A percentile compares a stretch with the other conserved stretches of the same genome.
Evolutionary conservation across 2,113 vertebrate genomes (phyloP).

Genomic region (Gnathonemus echidnorhynchus): DNA sequence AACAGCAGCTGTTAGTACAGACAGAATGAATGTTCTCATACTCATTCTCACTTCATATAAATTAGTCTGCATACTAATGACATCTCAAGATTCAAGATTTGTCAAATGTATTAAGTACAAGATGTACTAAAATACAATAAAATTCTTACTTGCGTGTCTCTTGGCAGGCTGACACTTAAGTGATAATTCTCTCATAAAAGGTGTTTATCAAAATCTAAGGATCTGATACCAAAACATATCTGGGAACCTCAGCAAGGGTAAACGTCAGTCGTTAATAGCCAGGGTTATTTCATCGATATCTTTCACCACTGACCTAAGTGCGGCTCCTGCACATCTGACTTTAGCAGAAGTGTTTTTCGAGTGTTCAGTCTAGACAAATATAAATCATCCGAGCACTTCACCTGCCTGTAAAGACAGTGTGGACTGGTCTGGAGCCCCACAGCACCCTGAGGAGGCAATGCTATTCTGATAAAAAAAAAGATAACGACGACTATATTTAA

Average conservation of each 20-base stretch:
- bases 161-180: background rate
- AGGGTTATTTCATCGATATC: background rate
- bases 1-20: background rate
- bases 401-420: background rate
- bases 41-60: background rate
- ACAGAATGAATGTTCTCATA: background rate
- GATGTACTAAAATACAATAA: background rate
- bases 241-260: background rate
- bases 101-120: background rate
- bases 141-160: background rate
- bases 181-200: background rate
- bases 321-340: background rate
- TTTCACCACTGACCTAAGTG: background rate
- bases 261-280: background rate
- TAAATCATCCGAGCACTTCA: background rate
- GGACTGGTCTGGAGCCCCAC: background rate
- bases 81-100: background rate
- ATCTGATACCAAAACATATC: background rate
- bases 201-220: background rate
- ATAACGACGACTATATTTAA: background rate
- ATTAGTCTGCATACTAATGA: background rate
- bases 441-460: background rate
- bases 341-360: background rate
- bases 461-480: background rate
- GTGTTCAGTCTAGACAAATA: background rate